Evolutionary conservation across 1,140 invertebrate species (phyloP).

Genomic region (Bombus balteatus): DNA sequence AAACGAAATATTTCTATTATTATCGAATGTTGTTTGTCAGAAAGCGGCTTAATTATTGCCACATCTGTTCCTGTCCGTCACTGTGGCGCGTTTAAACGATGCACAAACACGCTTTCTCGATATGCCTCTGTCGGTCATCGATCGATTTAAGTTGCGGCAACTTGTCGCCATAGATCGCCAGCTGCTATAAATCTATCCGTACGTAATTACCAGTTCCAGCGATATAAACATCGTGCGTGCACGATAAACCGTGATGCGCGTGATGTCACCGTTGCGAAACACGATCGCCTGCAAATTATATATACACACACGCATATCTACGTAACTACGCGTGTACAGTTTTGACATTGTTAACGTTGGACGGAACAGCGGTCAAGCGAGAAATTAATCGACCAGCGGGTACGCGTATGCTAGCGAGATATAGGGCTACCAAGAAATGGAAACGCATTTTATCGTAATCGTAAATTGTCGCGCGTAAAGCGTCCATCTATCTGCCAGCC

Average conservation of each 20-base stretch:
- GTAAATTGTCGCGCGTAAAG: neutral
- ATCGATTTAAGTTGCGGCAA: constrained; percentile 26
- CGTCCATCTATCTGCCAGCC: neutral
- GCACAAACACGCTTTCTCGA: neutral
- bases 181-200: constrained; percentile 43
- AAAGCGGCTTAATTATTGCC: neutral
- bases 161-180: constrained; percentile 34
- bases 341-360: constrained; percentile 33
- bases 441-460: neutral
- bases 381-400: neutral
- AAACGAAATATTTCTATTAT: neutral
- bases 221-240: constrained; percentile 21
- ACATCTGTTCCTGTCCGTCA: no score
- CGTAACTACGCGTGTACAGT: constrained; percentile 1
- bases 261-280: constrained; percentile 47
- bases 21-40: no score
- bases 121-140: neutral
- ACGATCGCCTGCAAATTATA: neutral
- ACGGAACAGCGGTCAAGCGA: neutral
- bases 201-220: constrained; percentile 16
- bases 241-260: constrained; percentile 22
- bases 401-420: neutral
- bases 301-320: neutral
- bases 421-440: neutral
- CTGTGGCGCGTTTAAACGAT: neutral